A percentile compares a stretch with the other conserved stretches of the same genome.
Conservation (phyloP, 2,113 vertebrate species). For the Leiothrix lutea region DNA sequence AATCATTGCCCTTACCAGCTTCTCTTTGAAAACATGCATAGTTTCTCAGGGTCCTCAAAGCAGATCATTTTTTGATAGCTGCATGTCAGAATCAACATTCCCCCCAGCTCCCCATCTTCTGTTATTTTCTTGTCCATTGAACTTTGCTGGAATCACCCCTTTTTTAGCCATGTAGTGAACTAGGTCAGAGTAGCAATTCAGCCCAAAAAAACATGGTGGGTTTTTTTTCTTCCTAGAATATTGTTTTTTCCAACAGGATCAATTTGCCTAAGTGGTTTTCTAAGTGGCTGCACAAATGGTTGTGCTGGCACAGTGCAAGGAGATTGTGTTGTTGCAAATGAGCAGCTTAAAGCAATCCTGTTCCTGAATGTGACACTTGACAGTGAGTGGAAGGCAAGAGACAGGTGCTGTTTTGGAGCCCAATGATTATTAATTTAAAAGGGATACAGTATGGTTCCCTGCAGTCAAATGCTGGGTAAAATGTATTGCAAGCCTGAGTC, state of each 20-base stretch:
- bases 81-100: background rate
- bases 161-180: background rate
- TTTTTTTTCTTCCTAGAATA: background rate
- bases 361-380: background rate
- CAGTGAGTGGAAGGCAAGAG: background rate
- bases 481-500: background rate
- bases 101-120: background rate
- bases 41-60: background rate
- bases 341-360: background rate
- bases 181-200: background rate
- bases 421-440: background rate
- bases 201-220: background rate
- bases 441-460: background rate
- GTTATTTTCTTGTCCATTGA: background rate
- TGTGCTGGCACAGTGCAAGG: background rate
- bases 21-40: background rate
- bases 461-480: background rate
- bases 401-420: background rate
- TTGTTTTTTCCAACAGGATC: constrained; percentile 5
- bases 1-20: background rate
- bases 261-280: background rate
- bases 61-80: background rate
- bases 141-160: background rate
- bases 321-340: background rate
- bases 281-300: constrained; percentile 2